These are phyloP conservation scores for Pyrgilauda ruficollis DNA, from an alignment of 2,113 vertebrate genomes.

Conservation along the genomic window DNA sequence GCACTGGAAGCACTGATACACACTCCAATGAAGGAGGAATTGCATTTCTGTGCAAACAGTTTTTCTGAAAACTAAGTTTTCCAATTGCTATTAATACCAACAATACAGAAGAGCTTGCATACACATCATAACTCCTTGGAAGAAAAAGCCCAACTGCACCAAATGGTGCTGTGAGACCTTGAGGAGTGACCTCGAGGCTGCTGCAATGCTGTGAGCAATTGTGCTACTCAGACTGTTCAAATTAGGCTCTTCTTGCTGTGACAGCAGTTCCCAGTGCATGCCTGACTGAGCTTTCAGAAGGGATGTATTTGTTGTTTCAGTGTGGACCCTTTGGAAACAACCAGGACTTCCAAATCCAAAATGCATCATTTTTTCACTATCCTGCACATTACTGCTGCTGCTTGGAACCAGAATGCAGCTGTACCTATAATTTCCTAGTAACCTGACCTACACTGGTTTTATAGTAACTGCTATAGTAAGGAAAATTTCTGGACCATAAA, in stretches of 20 bases:
- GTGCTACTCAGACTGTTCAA: background rate
- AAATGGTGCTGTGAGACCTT: constrained; percentile 6
- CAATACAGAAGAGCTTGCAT: background rate
- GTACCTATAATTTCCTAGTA: background rate
- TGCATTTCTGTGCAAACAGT: background rate
- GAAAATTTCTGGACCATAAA: background rate
- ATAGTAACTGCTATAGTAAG: background rate
- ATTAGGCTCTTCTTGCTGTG: constrained; percentile 36
- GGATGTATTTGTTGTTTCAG: background rate
- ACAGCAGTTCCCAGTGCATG: constrained; percentile 17
- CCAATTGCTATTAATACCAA: background rate
- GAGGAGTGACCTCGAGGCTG: constrained; percentile 1
- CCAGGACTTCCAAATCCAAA: background rate
- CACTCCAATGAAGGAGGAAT: background rate
- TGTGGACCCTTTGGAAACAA: background rate
- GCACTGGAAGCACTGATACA: background rate
- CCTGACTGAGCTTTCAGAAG: constrained; percentile 18
- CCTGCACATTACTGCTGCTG: background rate
- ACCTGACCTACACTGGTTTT: background rate
- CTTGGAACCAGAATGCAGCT: background rate
- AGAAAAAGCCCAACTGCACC: background rate
- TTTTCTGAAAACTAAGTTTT: background rate
- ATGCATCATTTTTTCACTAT: background rate
- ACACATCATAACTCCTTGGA: background rate
- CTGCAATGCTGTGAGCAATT: constrained; percentile 40